Base-by-base conservation (phyloP, 2,888 invertebrate genomes). In the Meganola albula region DNA sequence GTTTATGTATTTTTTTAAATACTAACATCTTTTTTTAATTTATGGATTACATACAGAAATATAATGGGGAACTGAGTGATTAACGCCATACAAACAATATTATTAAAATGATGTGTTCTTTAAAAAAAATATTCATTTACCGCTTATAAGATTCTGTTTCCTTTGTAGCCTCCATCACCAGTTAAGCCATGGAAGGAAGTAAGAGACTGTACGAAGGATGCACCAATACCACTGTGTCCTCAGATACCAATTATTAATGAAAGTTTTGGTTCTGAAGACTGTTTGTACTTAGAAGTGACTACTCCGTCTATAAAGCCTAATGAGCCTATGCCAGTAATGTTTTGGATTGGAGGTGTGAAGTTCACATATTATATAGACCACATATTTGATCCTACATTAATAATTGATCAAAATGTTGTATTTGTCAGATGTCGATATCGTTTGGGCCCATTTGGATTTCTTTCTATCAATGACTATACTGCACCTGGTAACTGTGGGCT, bases 401-500 rank as follows among this genome's bases (percentile, higher is more conserved):
- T 87, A 12, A 66, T 61, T 22, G 55, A 74, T 28, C 57, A 77
- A 52, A 57, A 64, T 38, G 53, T 83, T 24, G 63, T 88, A 12
- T 74, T 75, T 44, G 84, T 86, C 2, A 72, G 74, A 44, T 77
- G 86, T 39, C 79, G 79, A 14, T 85, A 68, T 47, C 63, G 87
- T 39, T 48, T 86, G 14, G 87, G 87, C 10, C 72, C 83, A 2
- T 74, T 87, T 41, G 87, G 87, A 25, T 87, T 85, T 53, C 61
- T 86, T 2, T 79, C 82, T 10, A 66, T 74, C 8, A 74, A 77
- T 53, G 76, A 82, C 32, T 67, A 75, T 21, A 58, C 63, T 14
- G 86, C 86, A 8, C 78, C 86, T 10, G 87, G 87, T 9, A 87
- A 87, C 43, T 64, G 66, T 48, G 87, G 86, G 6, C 47, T 87